Conservation (phyloP, 2,797 vertebrate species). For the Squalus acanthias region DNA sequence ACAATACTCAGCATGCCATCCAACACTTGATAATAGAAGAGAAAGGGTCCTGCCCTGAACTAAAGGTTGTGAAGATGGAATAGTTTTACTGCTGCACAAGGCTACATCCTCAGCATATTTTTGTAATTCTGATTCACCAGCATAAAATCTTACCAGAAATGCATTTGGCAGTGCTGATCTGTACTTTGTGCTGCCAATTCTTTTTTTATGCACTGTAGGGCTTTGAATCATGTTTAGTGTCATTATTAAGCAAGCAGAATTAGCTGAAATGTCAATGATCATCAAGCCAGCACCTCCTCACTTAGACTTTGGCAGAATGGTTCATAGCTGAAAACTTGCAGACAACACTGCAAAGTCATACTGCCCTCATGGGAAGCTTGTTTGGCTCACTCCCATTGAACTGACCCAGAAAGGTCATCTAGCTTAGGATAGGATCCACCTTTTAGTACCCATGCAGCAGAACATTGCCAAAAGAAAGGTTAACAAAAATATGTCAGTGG, state of each 20-base stretch:
- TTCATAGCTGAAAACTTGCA: background rate
- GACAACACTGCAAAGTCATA: background rate
- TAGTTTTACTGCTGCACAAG: too few species aligned
- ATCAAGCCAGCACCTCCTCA: background rate
- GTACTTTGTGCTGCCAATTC: background rate
- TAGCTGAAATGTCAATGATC: slow-evolving; percentile 18
- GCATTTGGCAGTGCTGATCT: background rate
- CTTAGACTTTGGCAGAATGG: background rate
- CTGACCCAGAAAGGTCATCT: background rate
- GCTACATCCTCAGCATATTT: background rate
- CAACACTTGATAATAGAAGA: background rate
- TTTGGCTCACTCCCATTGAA: background rate
- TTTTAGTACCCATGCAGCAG: background rate
- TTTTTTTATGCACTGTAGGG: background rate
- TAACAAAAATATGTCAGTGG: background rate
- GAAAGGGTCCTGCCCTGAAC: background rate
- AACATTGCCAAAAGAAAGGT: background rate
- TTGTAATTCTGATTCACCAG: background rate
- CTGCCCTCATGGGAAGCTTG: background rate
- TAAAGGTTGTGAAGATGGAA: background rate
- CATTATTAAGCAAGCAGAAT: background rate
- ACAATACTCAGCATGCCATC: background rate
- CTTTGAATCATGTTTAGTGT: slow-evolving; percentile 17
- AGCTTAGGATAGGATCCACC: background rate
- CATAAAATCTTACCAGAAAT: background rate